A percentile compares a stretch with the other conserved stretches of the same genome.
These are phyloP conservation scores for Danio rerio DNA, from an alignment of 2,113 vertebrate genomes.

Conservation along the genomic window GRCz12tu NC_133192.1:35093001-35093500, in stretches of 20 bases:
- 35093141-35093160: background rate
- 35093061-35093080: constrained; percentile 12
- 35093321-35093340: background rate
- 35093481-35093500: background rate
- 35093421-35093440: background rate
- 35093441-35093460: background rate
- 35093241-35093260: background rate
- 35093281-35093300: background rate
- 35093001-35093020: background rate
- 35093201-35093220: background rate
- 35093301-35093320: background rate
- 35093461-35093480: background rate
- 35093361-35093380: background rate
- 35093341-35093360: background rate
- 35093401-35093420: background rate
- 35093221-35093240: background rate
- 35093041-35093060: background rate
- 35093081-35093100: constrained; percentile 18
- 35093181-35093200: background rate
- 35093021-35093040: constrained; percentile 26
- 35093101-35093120: background rate
- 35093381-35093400: background rate
- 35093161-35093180: constrained; percentile 9
- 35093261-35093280: background rate
- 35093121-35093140: background rate